Percentiles rank a stretch among this genome's conserved stretches.
phyloP scores from a whole-genome alignment of 2,888 invertebrate species.

The Scaptomyza caliginosa region DNA sequence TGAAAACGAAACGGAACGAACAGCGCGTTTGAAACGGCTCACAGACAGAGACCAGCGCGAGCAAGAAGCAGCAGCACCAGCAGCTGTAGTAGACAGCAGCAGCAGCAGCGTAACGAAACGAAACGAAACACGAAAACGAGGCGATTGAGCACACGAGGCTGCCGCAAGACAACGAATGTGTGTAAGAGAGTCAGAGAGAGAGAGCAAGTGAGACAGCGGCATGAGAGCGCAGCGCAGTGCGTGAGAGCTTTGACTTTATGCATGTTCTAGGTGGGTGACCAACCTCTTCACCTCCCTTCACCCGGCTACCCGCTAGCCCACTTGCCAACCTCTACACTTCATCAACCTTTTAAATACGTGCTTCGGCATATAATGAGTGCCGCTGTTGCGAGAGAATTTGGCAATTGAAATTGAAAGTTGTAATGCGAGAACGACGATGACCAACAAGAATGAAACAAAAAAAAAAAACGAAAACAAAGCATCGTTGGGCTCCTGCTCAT shows the following conservation, averaged over 20 bases:
- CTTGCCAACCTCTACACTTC: neutral
- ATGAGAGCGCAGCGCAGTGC: conserved; percentile 36
- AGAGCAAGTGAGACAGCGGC: conserved; percentile 12
- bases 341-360: conserved; percentile 28
- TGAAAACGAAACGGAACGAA: conserved; percentile 70
- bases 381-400: conserved; percentile 46
- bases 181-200: conserved; percentile 11
- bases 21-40: conserved; percentile 47
- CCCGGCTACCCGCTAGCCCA: neutral
- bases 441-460: too few species aligned
- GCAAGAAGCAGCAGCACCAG: conserved; percentile 40
- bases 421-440: conserved; percentile 43
- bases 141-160: conserved; percentile 49
- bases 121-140: conserved; percentile 53
- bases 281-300: neutral
- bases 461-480: neutral
- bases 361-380: conserved; percentile 53
- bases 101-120: conserved; percentile 54
- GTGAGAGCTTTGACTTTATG: conserved; percentile 54
- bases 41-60: conserved; percentile 43
- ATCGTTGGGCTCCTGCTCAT: conserved; percentile 14
- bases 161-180: conserved; percentile 24
- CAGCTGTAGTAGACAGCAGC: conserved; percentile 30
- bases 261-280: conserved; percentile 45
- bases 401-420: conserved; percentile 78